Conservation (phyloP, 2,113 vertebrate species). For the Aleadryas rufinucha region DNA sequence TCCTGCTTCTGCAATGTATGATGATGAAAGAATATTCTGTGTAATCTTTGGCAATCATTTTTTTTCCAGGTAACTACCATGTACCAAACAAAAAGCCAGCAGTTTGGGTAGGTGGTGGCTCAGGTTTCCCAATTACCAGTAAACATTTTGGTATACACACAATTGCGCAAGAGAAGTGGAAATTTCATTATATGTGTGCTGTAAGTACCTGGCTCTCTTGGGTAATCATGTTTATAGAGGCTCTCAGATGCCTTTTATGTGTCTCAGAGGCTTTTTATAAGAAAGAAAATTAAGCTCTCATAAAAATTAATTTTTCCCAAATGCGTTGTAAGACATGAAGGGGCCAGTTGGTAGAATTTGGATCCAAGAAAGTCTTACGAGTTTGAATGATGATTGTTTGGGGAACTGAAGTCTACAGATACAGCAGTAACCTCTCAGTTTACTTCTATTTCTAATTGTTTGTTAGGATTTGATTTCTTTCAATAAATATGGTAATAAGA, state of each 20-base stretch:
- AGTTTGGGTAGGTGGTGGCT: background rate
- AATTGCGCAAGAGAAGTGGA: constrained; percentile 17
- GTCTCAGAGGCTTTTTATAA: background rate
- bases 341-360: background rate
- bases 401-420: background rate
- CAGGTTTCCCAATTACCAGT: constrained; percentile 19
- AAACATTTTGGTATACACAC: constrained; percentile 13
- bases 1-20: background rate
- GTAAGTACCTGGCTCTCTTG: background rate
- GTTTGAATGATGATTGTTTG: background rate
- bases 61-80: background rate
- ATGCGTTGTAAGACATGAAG: background rate
- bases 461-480: constrained; percentile 56
- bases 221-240: background rate
- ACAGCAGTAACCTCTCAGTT: constrained; percentile 16
- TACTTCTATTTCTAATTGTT: constrained; percentile 36
- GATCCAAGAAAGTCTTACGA: background rate
- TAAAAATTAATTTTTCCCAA: constrained; percentile 19
- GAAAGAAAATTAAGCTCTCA: constrained; percentile 10
- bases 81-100: background rate
- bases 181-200: constrained; percentile 10
- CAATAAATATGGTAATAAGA: constrained; percentile 48
- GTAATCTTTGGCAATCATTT: background rate
- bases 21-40: constrained; percentile 60
- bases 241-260: constrained; percentile 17